A percentile compares a stretch with the other conserved stretches of the same genome.
Conservation (phyloP, 1,140 invertebrate genomes). For the Myzus persicae region DNA sequence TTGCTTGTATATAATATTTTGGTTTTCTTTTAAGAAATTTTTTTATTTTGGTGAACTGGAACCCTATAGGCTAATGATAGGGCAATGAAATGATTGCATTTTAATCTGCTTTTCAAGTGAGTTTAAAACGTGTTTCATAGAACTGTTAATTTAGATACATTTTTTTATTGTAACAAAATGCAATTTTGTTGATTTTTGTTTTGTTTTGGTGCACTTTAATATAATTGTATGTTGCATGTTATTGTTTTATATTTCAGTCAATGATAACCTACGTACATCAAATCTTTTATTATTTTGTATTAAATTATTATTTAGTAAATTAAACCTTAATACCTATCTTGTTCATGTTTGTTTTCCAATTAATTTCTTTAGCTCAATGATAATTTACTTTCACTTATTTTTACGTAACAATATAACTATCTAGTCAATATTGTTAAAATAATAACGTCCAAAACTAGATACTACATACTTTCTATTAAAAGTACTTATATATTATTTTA, state of each 20-base stretch:
- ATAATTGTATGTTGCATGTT: neutral
- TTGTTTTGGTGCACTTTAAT: neutral
- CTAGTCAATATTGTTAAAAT: neutral
- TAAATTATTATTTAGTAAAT: neutral
- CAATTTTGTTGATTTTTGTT: neutral
- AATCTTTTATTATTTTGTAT: neutral
- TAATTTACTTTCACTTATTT: constrained; percentile 14
- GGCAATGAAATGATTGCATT: neutral
- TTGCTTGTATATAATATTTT: neutral
- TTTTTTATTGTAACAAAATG: neutral
- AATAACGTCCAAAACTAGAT: neutral
- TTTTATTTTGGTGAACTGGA: neutral
- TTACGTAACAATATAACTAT: neutral
- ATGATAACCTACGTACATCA: neutral
- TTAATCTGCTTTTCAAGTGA: neutral
- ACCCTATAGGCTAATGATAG: neutral
- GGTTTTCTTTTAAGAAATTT: neutral
- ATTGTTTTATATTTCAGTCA: neutral
- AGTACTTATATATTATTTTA: neutral
- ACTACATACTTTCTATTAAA: neutral
- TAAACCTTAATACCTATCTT: neutral
- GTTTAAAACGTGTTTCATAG: neutral
- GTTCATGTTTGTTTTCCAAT: neutral
- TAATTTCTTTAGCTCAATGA: neutral
- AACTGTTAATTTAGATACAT: neutral